Conservation (phyloP, 2,797 vertebrate genomes). For the Leuciscus waleckii region DNA sequence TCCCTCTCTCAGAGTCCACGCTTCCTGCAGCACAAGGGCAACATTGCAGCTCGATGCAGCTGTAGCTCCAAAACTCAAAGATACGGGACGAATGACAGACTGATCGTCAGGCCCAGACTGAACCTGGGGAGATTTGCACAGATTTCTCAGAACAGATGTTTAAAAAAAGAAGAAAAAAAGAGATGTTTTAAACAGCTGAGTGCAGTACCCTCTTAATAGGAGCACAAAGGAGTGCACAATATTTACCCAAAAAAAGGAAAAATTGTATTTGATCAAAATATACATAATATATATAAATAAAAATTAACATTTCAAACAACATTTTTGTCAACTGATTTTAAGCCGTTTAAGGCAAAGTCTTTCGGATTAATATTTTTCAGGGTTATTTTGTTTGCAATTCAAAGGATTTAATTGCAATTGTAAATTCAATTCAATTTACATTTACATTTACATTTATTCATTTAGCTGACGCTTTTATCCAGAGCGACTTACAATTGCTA, state of each 20-base stretch:
- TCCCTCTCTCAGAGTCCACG: background rate
- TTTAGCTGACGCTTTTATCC: too few relatives aligned
- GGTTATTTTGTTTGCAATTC: background rate
- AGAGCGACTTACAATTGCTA: too few relatives aligned
- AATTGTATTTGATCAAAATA: background rate
- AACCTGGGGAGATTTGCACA: background rate
- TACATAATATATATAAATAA: background rate
- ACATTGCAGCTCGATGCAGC: background rate
- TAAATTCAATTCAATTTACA: too few relatives aligned
- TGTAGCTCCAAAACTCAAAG: background rate
- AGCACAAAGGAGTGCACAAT: background rate
- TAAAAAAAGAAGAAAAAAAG: background rate
- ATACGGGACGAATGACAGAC: background rate
- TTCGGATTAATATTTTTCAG: background rate
- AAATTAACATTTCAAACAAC: background rate
- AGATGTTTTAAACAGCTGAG: background rate
- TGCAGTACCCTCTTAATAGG: background rate
- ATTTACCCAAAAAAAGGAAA: background rate
- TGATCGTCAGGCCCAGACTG: background rate
- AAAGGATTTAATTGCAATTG: too few relatives aligned
- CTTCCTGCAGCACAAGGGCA: constrained; percentile 17
- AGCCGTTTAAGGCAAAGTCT: background rate
- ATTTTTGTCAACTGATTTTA: background rate
- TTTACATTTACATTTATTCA: too few relatives aligned
- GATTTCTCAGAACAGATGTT: constrained; percentile 7